Conservation (phyloP, 1,140 invertebrate species). For the Papilio dardanus region DNA sequence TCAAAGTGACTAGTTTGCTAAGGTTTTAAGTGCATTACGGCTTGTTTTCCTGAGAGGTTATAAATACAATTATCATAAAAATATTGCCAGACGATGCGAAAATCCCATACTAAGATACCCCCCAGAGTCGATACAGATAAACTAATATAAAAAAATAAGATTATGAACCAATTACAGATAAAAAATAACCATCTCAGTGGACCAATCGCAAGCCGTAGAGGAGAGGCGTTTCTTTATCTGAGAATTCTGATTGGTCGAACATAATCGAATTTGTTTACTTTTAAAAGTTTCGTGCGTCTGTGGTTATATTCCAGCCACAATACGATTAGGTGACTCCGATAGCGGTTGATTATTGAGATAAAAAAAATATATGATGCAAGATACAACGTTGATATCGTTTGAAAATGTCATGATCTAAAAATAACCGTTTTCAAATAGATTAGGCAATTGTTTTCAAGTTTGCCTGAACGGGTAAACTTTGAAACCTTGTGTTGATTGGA, state of each 20-base stretch:
- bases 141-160: conserved; percentile 3
- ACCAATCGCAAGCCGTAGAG: neutral
- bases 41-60: neutral
- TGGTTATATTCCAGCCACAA: conserved; percentile 27
- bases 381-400: neutral
- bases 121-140: neutral
- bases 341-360: conserved; percentile 6
- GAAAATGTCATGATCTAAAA: neutral
- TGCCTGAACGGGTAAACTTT: no score
- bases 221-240: conserved; percentile 17
- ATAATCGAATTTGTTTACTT: conserved; percentile 21
- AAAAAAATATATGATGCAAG: conserved; percentile 18
- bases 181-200: neutral
- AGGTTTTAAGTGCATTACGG: neutral
- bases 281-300: neutral
- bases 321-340: neutral
- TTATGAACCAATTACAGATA: neutral
- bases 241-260: neutral
- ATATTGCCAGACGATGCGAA: neutral
- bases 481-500: no score
- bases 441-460: no score
- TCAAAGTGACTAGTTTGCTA: neutral
- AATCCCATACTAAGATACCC: neutral
- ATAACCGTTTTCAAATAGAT: neutral
- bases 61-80: neutral